Conservation (phyloP, 1,140 invertebrate genomes). For the Atta cephalotes region DNA sequence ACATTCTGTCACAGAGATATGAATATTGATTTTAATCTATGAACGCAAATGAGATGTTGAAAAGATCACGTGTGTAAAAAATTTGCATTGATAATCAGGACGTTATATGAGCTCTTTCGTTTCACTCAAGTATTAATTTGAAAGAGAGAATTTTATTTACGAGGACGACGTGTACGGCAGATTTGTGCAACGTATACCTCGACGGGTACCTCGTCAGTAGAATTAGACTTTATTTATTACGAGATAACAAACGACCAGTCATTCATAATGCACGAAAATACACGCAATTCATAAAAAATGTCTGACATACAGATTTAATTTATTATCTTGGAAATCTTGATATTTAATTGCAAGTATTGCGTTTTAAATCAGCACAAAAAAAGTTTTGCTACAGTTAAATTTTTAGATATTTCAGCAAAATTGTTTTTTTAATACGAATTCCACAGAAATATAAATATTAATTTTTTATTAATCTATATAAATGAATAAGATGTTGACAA, state of each 20-base stretch:
- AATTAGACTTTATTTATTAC: conserved; percentile 33
- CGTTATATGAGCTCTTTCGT: not conserved
- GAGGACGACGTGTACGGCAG: not conserved
- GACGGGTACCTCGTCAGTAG: not conserved
- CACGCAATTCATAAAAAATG: conserved; percentile 38
- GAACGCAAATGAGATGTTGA: not conserved
- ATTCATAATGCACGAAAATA: conserved; percentile 36
- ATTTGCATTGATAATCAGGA: not conserved
- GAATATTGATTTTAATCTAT: conserved; percentile 6
- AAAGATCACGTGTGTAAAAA: not conserved
- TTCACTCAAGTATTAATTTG: not conserved
- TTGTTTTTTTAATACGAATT: no score
- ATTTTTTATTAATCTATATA: not conserved
- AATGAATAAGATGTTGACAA: not conserved
- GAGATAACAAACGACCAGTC: not conserved
- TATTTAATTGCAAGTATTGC: not conserved
- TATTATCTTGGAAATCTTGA: not conserved
- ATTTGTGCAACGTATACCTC: no score
- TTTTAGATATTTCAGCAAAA: no score
- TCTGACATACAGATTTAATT: not conserved
- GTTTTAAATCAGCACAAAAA: not conserved
- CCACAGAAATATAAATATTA: not conserved
- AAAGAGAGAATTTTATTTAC: not conserved
- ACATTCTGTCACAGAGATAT: not conserved
- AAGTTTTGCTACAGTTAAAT: no score